Evolutionary conservation across 2,888 invertebrate species (phyloP).

Genomic region (Agrypnus murinus): DNA sequence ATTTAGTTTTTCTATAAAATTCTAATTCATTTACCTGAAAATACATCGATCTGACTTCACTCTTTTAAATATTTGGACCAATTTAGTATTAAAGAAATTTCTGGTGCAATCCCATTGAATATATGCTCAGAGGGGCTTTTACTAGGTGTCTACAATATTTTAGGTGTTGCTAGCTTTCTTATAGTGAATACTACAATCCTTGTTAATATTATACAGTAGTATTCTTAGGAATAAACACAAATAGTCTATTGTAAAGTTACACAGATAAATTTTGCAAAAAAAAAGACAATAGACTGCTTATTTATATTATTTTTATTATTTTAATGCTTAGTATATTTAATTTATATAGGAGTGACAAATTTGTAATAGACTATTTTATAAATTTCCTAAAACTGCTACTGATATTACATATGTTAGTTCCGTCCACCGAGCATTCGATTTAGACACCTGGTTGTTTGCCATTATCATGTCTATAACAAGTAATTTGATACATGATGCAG

Average conservation of each 20-base stretch:
- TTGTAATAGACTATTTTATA: too few relatives aligned
- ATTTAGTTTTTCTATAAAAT: constrained; percentile 65
- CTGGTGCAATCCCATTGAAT: constrained; percentile 56
- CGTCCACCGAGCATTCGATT: constrained; percentile 63
- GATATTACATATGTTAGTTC: constrained; percentile 47
- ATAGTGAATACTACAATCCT: constrained; percentile 51
- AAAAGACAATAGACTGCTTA: too few relatives aligned
- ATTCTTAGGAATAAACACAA: too few relatives aligned
- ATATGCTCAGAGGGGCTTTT: constrained; percentile 52
- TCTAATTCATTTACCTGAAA: constrained; percentile 62
- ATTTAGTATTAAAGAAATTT: constrained; percentile 59
- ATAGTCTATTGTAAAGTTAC: too few relatives aligned
- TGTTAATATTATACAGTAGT: constrained; percentile 61
- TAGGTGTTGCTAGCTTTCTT: constrained; percentile 50
- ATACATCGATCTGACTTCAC: constrained; percentile 60
- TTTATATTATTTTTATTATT: too few relatives aligned
- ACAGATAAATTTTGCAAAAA: too few relatives aligned
- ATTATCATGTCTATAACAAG: constrained; percentile 20
- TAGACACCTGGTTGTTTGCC: constrained; percentile 51
- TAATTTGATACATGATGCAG: constrained; percentile 24
- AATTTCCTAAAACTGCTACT: too few relatives aligned
- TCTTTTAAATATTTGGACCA: constrained; percentile 63
- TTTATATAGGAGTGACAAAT: too few relatives aligned
- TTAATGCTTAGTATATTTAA: too few relatives aligned
- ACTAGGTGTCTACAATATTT: constrained; percentile 54